Evolutionary conservation across 2,797 vertebrate species (phyloP), one percentile per base, ranked within the genome.

Genomic region (Myotis findleyi): DNA sequence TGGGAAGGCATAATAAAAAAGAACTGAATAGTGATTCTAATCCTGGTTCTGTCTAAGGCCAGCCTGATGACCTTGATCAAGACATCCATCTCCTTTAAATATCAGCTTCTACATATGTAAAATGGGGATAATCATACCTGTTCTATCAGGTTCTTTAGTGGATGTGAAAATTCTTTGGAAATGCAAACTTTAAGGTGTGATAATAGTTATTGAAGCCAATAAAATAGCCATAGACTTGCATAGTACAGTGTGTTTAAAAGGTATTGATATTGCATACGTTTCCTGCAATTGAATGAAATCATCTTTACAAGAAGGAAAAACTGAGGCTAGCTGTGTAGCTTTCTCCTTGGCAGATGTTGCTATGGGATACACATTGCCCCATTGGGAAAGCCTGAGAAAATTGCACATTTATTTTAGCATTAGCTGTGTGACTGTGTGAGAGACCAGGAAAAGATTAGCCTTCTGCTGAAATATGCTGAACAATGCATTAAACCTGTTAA

Each of bases 311-410:
- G 71, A 92, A 59, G 8, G 17, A 77, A 91, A 95, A 96, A 91
- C 83, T 49, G 17, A 97, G 94, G 90, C 94, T 79, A 80, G 27
- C 47, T 97, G 85, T 95, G 76, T 59, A 91, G 55, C 21, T 76
- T 91, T 75, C 88, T 96, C 47, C 5, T 97, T 93, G 94, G 96
- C 95, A 98, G 97, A 97, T 95, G 96, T 97, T 98, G 89, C 95
- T 95, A 2, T 93, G 89, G 95, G 94, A 95, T 97, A 94, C 44
- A 4, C 57, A 85, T 88, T 72, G 68, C 93, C 93, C 97, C 95
- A 89, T 4, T 71, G 96, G 96, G 96, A 97, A 97, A 97, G 38
- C 41, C 84, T 81, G 72, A 79, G 96, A 97, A 98, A 96, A 97
- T 21, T 90, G 44, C 69, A 84, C n/a, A 1, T 97, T 93, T 38